Percentiles rank a stretch among this genome's conserved stretches.
These are phyloP conservation scores for Chloropsis hardwickii DNA, from an alignment of 2,113 vertebrate genomes.

Conservation along the genomic window DNA sequence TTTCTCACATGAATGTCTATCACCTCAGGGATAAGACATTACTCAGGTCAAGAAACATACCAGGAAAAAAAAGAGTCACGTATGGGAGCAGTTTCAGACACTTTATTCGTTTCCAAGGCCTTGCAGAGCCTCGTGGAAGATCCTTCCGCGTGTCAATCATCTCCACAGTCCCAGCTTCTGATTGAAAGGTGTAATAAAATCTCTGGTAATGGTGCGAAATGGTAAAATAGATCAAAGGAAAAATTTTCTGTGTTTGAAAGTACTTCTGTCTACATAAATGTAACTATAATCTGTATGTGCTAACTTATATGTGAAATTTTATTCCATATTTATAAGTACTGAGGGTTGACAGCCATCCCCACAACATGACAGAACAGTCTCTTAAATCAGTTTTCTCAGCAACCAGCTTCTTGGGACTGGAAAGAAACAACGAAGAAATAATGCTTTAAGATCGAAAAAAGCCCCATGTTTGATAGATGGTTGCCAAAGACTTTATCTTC, in stretches of 20 bases:
- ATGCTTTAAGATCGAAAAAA: not conserved
- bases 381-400: not conserved
- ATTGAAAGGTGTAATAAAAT: not conserved
- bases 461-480: rapidly evolving
- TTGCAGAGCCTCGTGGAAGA: not conserved
- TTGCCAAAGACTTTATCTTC: not conserved
- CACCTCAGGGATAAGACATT: not conserved
- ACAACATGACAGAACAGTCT: not conserved
- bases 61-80: not conserved
- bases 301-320: not conserved
- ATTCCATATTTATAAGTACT: not conserved
- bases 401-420: not conserved
- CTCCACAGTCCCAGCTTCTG: not conserved
- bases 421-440: not conserved
- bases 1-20: not conserved
- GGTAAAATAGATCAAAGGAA: not conserved
- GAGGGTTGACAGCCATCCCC: not conserved
- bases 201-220: not conserved
- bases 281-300: not conserved
- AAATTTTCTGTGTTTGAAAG: not conserved
- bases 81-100: not conserved
- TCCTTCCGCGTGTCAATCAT: not conserved
- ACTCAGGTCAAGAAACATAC: not conserved
- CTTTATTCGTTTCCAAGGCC: not conserved
- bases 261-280: not conserved